Conservation (phyloP, 2,797 vertebrate genomes). For the Passerculus sandwichensis region DNA sequence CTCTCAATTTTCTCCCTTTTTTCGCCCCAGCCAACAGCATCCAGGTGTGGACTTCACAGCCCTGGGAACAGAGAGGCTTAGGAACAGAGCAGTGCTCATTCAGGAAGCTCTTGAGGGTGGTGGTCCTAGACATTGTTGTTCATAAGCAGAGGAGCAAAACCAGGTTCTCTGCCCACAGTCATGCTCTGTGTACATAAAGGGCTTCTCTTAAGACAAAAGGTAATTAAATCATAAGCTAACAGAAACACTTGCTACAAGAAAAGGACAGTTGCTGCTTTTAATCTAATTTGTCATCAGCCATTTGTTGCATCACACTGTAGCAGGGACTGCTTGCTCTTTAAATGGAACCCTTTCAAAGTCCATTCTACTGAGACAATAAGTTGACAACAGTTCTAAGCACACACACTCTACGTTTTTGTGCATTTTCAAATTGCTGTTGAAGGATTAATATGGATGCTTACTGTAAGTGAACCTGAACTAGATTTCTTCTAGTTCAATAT, state of each 20-base stretch:
- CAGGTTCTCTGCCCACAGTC: background rate
- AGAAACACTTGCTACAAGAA: background rate
- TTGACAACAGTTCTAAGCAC: background rate
- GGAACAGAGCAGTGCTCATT: background rate
- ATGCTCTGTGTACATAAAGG: background rate
- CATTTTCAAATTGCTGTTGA: background rate
- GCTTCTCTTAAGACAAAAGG: background rate
- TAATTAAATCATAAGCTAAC: background rate
- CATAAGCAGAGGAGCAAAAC: background rate
- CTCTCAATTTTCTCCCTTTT: background rate
- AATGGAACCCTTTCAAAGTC: background rate
- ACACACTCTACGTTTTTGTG: background rate
- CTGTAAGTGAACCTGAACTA: background rate
- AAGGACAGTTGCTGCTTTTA: background rate
- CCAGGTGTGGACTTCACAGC: background rate
- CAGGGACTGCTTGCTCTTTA: background rate
- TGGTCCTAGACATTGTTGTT: background rate
- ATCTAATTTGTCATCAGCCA: background rate
- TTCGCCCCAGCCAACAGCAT: fast-evolving
- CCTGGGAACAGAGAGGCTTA: background rate
- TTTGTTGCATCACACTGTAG: background rate
- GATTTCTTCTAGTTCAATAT: background rate
- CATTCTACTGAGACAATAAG: background rate
- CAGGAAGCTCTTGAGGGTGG: background rate
- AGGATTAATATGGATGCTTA: background rate